A percentile compares a stretch with the other conserved stretches of the same genome.
Evolutionary conservation across 2,888 invertebrate species (phyloP).

Genomic region (Phyllotreta striolata): DNA sequence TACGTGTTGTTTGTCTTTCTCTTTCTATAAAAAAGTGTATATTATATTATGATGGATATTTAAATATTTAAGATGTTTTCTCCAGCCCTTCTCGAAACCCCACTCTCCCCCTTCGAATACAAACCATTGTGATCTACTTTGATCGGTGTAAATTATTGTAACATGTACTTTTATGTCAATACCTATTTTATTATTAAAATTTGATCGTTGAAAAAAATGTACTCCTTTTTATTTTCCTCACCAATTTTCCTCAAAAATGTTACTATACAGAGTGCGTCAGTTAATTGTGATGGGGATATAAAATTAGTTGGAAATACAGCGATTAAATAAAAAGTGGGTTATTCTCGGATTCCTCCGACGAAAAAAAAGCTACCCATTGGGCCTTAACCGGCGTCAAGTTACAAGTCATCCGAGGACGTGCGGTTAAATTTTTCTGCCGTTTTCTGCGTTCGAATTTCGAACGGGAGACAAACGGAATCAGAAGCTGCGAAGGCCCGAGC

Average conservation of each 20-base stretch:
- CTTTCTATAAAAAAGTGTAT: conserved; percentile 32
- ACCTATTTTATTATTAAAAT: conserved; percentile 62
- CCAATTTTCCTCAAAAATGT: too few relatives aligned
- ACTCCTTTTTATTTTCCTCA: conserved; percentile 19
- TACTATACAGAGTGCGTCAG: too few relatives aligned
- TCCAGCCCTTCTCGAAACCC: conserved; percentile 38
- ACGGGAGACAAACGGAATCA: too few relatives aligned
- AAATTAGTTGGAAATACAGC: too few relatives aligned
- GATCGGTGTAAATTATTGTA: conserved; percentile 49
- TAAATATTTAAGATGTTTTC: conserved; percentile 32
- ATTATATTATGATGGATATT: conserved; percentile 28
- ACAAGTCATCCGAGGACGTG: too few relatives aligned
- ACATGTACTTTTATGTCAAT: conserved; percentile 61
- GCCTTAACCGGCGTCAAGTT: too few relatives aligned
- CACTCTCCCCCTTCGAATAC: conserved; percentile 15
- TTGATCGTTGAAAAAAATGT: conserved; percentile 57
- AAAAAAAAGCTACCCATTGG: too few relatives aligned
- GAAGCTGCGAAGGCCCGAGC: conserved; percentile 12
- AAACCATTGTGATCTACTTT: conserved; percentile 54
- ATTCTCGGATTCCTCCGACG: too few relatives aligned
- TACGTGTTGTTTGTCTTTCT: conserved; percentile 42
- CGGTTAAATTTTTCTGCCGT: too few relatives aligned
- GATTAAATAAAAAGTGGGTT: too few relatives aligned
- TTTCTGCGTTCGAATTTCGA: too few relatives aligned
- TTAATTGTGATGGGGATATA: too few relatives aligned